Evolutionary conservation across 2,797 vertebrate genomes (phyloP), one percentile per base, ranked within the genome.

Genomic region (Enoplosus armatus): DNA sequence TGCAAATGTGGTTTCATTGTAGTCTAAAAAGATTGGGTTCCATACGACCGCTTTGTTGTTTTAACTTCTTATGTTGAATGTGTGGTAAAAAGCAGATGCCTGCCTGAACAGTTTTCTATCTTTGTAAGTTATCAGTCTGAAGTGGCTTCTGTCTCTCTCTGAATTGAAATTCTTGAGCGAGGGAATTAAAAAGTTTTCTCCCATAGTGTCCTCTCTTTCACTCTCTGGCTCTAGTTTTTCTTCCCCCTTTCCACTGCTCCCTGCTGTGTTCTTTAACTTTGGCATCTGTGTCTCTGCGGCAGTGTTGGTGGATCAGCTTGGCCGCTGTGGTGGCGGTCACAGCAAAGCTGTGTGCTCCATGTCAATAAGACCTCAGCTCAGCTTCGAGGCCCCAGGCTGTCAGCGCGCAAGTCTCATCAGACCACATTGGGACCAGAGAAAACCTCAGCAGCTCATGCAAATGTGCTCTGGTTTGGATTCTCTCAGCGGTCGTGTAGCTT

Each of bases 281-380:
- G 82, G 75, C 86, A 86, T 87, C 84, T 89, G 87, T 80, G 83
- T 75, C 76, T 85, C 51, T 47, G 87, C 11, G 8, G 82, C 67
- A 11, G 79, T 56, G 72, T 51, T 37, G 77, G 31, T n/a, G 79
- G 78, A 86, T 86, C 74, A 63, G 84, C 80, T 62, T 9, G 7
- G 77, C 81, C 27, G 7, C 80, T 3, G 41, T 47, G 14, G 80
- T 67, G 69, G 74, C 51, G 67, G 87, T 87, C 84, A 75, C 83
- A 76, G 75, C 80, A 64, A 72, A 60, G 71, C 87, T 62, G 53
- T n/a, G n/a, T 47, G 77, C 72, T 82, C 81, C 79, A 63, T 88
- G 88, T 92, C 87, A 87, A 87, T 85, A 87, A 82, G 84, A 87
- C 75, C 78, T 61, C 51, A 35, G 77, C 83, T 83, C 80, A 59